Conservation (phyloP, 1,140 invertebrate genomes). For the Drosophila paulistorum region DNA sequence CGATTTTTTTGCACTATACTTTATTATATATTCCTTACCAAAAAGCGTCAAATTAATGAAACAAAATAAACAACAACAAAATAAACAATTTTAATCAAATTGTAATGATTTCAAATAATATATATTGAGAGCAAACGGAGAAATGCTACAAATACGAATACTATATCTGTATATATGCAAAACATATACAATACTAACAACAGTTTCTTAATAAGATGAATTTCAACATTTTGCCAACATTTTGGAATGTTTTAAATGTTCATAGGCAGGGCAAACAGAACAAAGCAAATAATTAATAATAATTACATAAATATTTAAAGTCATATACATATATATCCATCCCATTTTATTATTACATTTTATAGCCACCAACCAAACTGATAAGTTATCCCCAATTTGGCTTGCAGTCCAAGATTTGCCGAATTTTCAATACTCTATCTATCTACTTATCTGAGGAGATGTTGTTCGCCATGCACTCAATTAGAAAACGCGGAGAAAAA, state of each 20-base stretch:
- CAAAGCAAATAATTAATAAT: too few species aligned
- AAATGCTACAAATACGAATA: neutral
- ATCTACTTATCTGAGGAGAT: neutral
- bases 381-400: too few species aligned
- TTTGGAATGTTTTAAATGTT: too few species aligned
- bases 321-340: neutral
- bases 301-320: neutral
- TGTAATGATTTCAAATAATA: neutral
- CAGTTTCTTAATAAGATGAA: too few species aligned
- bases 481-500: neutral
- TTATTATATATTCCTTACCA: constrained; percentile 34
- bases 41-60: constrained; percentile 48
- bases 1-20: constrained; percentile 34
- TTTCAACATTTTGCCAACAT: too few species aligned
- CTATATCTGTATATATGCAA: too few species aligned
- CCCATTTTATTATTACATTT: neutral
- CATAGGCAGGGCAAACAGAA: too few species aligned
- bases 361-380: neutral
- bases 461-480: neutral
- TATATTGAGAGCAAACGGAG: too few species aligned
- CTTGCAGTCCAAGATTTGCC: neutral
- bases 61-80: constrained; percentile 24
- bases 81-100: neutral
- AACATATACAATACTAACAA: neutral
- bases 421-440: neutral